Percentiles rank a stretch among this genome's conserved stretches.
These are phyloP conservation scores for Protosalanx chinensis DNA, from an alignment of 2,797 vertebrate genomes.

Conservation along the genomic window DNA sequence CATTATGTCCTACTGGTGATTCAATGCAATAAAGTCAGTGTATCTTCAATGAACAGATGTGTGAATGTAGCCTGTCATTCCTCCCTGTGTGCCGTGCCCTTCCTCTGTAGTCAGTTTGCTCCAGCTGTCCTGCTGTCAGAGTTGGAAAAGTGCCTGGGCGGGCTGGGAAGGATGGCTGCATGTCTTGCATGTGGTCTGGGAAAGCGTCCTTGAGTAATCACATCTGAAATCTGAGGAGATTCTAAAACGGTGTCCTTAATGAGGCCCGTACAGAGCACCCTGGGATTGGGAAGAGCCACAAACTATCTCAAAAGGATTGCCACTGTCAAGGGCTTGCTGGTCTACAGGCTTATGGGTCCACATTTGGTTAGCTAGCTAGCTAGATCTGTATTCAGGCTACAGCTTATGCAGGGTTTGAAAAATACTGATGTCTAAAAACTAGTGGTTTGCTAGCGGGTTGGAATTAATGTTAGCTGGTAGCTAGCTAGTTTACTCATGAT, in stretches of 20 bases:
- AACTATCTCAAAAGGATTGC: too few relatives aligned
- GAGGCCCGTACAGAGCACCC: slow-evolving; percentile 14
- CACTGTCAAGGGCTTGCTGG: too few relatives aligned
- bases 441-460: too few relatives aligned
- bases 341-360: too few relatives aligned
- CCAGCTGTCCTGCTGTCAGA: slow-evolving; percentile 1
- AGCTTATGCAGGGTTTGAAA: too few relatives aligned
- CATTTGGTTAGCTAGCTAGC: too few relatives aligned
- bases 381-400: too few relatives aligned
- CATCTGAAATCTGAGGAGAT: slow-evolving; percentile 40
- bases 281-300: slow-evolving; percentile 6
- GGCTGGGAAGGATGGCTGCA: neutral
- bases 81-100: neutral
- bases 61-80: neutral
- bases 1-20: neutral
- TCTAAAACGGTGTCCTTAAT: slow-evolving; percentile 24
- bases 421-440: too few relatives aligned
- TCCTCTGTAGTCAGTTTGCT: slow-evolving; percentile 2
- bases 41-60: neutral
- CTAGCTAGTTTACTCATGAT: too few relatives aligned
- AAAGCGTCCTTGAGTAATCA: slow-evolving; percentile 36
- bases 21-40: neutral
- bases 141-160: neutral
- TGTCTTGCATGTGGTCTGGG: slow-evolving; percentile 23
- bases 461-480: too few relatives aligned